Conservation (phyloP, 2,888 invertebrate genomes). For the Ectobius pallidus region DNA sequence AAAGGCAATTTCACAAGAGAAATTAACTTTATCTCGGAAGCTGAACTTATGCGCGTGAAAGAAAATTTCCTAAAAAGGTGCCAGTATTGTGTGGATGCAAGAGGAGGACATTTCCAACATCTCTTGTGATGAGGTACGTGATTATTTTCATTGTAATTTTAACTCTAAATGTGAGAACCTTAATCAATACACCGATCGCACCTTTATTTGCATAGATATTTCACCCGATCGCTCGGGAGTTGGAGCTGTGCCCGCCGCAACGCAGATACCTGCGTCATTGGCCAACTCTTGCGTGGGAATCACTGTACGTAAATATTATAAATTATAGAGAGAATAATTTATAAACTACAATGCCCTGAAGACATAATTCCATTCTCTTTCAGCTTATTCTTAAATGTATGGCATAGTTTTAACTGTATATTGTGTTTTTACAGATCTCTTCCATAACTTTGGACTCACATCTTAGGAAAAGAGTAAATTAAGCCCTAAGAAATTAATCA, state of each 20-base stretch:
- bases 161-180: background rate
- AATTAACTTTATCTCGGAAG: too few species aligned
- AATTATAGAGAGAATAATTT: background rate
- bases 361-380: background rate
- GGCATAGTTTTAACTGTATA: background rate
- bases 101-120: too few species aligned
- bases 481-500: conserved; percentile 19
- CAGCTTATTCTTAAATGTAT: background rate
- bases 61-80: too few species aligned
- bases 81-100: too few species aligned
- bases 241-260: too few species aligned
- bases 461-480: background rate
- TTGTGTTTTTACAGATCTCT: conserved; percentile 19
- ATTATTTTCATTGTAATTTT: too few species aligned
- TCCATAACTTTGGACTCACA: conserved; percentile 8
- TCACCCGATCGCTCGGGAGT: too few species aligned
- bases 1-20: too few species aligned
- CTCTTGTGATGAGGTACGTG: background rate
- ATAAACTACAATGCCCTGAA: background rate
- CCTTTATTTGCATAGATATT: background rate
- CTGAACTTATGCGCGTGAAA: too few species aligned
- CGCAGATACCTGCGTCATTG: too few species aligned
- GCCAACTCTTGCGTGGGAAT: too few species aligned
- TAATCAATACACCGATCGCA: background rate
- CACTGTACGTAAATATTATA: background rate